These are phyloP conservation scores for Diarsia brunnea DNA, from an alignment of 2,888 invertebrate species.

Conservation along the genomic window DNA sequence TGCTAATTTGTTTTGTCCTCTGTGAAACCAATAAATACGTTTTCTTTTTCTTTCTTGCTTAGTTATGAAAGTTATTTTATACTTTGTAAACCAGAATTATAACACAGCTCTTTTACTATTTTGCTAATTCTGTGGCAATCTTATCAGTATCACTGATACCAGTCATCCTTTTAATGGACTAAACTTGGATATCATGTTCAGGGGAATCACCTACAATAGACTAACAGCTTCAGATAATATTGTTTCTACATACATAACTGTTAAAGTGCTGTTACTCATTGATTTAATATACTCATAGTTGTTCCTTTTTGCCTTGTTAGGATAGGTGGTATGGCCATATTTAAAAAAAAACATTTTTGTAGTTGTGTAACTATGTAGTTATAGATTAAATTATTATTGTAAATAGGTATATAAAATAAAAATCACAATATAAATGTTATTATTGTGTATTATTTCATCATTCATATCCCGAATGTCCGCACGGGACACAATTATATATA, in stretches of 20 bases:
- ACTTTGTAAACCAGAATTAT: neutral
- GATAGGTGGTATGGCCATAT: neutral
- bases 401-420: neutral
- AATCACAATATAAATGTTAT: neutral
- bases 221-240: neutral
- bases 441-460: neutral
- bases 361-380: neutral
- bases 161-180: neutral
- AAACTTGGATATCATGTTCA: neutral
- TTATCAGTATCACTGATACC: neutral
- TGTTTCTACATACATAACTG: neutral
- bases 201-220: constrained; percentile 4
- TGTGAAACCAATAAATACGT: too few species aligned
- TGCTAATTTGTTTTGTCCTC: too few species aligned
- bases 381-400: neutral
- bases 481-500: too few species aligned
- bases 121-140: neutral
- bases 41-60: too few species aligned
- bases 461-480: neutral
- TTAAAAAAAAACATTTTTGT: neutral
- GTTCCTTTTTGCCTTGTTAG: neutral
- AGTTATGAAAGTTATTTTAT: neutral
- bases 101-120: neutral
- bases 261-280: neutral
- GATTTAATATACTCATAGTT: too few species aligned